Evolutionary conservation across 2,797 vertebrate species (phyloP), one percentile per base, ranked within the genome.

Genomic region (Synaphobranchus kaupii): DNA sequence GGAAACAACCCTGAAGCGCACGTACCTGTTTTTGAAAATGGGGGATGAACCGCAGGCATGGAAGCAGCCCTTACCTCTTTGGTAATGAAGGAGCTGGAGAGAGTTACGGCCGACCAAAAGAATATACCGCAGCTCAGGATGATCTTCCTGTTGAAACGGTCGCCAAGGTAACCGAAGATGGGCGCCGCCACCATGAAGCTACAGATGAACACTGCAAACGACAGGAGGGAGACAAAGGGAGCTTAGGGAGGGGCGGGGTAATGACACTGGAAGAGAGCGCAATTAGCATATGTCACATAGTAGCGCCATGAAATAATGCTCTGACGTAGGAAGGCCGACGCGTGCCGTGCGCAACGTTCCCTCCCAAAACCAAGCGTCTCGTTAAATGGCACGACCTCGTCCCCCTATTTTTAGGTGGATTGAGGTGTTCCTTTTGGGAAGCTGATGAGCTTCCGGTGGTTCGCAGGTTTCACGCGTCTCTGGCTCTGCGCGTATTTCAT

Each of bases 181-280:
- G 97, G 97, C 0, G 97, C 97, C 0, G 97, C 97, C 9, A 98
- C 96, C 97, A 98, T 98, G 94, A 97, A 98, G 89, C 97, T 97
- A 86, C 97, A 98, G 95, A 98, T 97, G 92, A 98, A 98, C 90
- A 97, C 97, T 98, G 95, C n/a, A 83, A 73, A 86, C 78, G 34
- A 71, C 50, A 86, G 58, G 76, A 86, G 88, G 84, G 63, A 86
- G 52, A 73, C 88, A 81, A 89, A 91, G 81, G 88, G 63, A n/a
- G 63, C n/a, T 44, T 6, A 87, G 28, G 83, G 44, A 3, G 25
- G 80, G 22, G 60, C 10, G 25, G 56, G 17, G 2, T 0, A 56
- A 84, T 47, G 28, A 82, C n/a, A 63, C 17, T n/a, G 44, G 52
- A 78, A 6, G 44, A 50, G 2, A 47, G 17, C 22, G 47, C 8